Percentiles rank a stretch among this genome's conserved stretches.
Conservation (phyloP, 2,888 invertebrate species). For the Drosophila paucipuncta region DNA sequence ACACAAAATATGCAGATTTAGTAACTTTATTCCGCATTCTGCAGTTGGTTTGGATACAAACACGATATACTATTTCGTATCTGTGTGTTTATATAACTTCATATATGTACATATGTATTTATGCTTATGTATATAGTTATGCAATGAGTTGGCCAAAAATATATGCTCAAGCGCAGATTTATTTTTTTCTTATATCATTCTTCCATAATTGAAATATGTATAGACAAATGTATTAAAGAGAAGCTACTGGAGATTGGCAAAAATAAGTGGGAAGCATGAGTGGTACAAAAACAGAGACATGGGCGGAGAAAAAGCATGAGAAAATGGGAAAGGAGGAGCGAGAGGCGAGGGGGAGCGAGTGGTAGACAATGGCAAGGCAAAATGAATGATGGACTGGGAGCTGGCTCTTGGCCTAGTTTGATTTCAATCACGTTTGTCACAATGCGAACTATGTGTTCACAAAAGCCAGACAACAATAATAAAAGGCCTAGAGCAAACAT, state of each 20-base stretch:
- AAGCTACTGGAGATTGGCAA: background rate
- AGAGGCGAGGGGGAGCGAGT: background rate
- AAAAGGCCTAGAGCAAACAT: constrained; percentile 11
- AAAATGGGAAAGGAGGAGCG: background rate
- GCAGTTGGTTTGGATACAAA: background rate
- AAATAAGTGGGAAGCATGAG: background rate
- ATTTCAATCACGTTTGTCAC: constrained; percentile 46
- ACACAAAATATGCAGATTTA: background rate
- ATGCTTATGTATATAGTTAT: background rate
- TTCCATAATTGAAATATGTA: background rate
- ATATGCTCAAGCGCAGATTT: background rate
- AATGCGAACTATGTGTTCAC: constrained; percentile 32
- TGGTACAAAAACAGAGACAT: background rate
- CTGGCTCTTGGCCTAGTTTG: constrained; percentile 28
- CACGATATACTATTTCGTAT: background rate
- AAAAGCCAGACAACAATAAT: background rate
- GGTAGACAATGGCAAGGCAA: constrained; percentile 10
- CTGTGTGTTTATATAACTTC: background rate
- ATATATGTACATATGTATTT: background rate
- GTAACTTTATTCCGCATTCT: background rate
- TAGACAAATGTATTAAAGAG: background rate
- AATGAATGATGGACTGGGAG: constrained; percentile 10
- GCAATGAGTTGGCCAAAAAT: background rate
- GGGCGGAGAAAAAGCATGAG: background rate
- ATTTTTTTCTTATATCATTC: background rate